These are phyloP conservation scores for Chlorodrepanis virens DNA, from an alignment of 2,113 vertebrate species.

Conservation along the genomic window DNA sequence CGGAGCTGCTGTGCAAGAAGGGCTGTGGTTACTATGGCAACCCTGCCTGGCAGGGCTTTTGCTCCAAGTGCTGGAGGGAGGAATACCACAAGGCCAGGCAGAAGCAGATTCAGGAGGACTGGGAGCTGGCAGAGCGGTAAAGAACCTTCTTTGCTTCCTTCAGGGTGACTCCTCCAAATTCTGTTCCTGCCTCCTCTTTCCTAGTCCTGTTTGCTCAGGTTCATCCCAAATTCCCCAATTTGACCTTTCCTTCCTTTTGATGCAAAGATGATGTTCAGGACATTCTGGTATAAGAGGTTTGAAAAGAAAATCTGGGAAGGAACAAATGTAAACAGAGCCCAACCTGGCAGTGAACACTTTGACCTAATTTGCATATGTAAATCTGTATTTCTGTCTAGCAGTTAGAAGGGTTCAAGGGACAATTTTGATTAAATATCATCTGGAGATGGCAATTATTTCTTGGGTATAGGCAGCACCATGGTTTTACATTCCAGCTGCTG, in stretches of 20 bases:
- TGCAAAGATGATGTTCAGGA: not conserved
- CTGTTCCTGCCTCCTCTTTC: not conserved
- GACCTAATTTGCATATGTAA: not conserved
- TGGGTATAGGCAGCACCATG: not conserved
- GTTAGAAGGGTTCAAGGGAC: not conserved
- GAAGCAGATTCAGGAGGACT: conserved; percentile 95
- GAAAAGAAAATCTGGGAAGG: not conserved
- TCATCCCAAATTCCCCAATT: not conserved
- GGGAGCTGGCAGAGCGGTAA: conserved; percentile 93
- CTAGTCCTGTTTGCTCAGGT: not conserved
- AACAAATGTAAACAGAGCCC: not conserved
- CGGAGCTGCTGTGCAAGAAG: conserved; percentile 92
- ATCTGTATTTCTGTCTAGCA: not conserved
- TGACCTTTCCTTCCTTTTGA: not conserved
- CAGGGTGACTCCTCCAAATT: too few relatives aligned
- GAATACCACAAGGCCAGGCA: conserved; percentile 87
- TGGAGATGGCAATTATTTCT: not conserved
- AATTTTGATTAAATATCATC: not conserved
- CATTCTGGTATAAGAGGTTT: not conserved
- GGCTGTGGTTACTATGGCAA: conserved; percentile 98
- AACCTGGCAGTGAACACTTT: not conserved
- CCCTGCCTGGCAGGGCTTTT: conserved; percentile 90
- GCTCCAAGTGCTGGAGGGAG: conserved; percentile 96
- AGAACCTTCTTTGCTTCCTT: not conserved
- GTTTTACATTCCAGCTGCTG: not conserved